Evolutionary conservation across 2,888 invertebrate species (phyloP).

Genomic region (Criorhina ranunculi): DNA sequence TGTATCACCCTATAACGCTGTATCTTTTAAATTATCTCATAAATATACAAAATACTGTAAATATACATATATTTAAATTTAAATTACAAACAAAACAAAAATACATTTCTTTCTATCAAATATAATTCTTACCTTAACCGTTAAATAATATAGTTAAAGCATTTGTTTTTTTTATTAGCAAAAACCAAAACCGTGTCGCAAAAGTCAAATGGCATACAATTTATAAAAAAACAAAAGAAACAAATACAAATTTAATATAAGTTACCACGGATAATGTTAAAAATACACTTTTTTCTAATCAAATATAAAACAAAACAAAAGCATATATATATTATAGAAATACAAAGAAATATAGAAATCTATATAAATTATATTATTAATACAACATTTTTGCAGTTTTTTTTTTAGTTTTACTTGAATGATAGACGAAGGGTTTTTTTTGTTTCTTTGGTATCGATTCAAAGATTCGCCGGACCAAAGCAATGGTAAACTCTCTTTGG

Average conservation of each 20-base stretch:
- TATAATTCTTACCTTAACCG: conserved; percentile 30
- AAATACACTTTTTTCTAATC: conserved; percentile 61
- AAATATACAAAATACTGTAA: conserved; percentile 26
- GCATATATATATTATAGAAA: conserved; percentile 39
- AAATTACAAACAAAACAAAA: not conserved
- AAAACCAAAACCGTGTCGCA: conserved; percentile 13
- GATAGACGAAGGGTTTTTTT: no score
- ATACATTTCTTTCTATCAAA: conserved; percentile 15
- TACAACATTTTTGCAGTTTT: conserved; percentile 18
- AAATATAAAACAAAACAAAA: conserved; percentile 40
- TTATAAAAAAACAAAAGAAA: conserved; percentile 39
- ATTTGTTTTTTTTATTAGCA: conserved; percentile 25
- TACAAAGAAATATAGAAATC: conserved; percentile 51
- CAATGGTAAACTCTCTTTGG: no score
- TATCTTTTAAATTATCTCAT: not conserved
- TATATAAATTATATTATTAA: conserved; percentile 59
- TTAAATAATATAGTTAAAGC: conserved; percentile 25
- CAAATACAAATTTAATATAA: conserved; percentile 32
- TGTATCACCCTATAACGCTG: not conserved
- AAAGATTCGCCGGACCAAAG: no score
- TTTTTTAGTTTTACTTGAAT: not conserved
- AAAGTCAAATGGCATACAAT: conserved; percentile 24
- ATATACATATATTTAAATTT: conserved; percentile 1
- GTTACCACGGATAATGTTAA: conserved; percentile 57
- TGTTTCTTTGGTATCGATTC: no score